Conservation (phyloP, 2,888 invertebrate genomes). For the Coelopa pilipes region DNA sequence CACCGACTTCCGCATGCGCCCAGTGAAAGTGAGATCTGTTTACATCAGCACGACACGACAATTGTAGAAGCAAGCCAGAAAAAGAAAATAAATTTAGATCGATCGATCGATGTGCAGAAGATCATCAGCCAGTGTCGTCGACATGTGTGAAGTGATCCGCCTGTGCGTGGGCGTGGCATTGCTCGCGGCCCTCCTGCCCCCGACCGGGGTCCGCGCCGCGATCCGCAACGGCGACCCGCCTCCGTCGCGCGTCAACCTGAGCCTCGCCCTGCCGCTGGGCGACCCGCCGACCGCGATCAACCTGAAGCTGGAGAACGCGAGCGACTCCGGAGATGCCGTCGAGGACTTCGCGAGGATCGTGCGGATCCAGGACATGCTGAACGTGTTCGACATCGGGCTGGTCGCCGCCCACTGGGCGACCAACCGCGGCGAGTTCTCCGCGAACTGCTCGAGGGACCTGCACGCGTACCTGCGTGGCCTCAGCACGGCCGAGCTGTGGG, state of each 20-base stretch:
- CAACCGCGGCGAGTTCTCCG: conserved; percentile 50
- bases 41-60: conserved; percentile 2
- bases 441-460: conserved; percentile 62
- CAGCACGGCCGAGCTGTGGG: conserved; percentile 60
- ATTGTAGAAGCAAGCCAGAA: neutral
- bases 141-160: neutral
- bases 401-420: conserved; percentile 59
- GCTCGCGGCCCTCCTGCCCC: no score
- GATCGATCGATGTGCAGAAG: neutral
- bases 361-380: conserved; percentile 61
- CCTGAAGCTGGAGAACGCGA: conserved; percentile 44
- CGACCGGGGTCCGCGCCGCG: conserved; percentile 45
- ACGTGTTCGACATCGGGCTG: conserved; percentile 62
- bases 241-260: conserved; percentile 40
- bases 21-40: no score
- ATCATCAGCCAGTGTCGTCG: neutral
- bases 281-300: conserved; percentile 54
- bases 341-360: conserved; percentile 54
- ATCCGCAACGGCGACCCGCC: conserved; percentile 52
- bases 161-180: no score
- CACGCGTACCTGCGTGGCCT: conserved; percentile 62
- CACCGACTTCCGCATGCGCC: no score
- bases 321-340: neutral
- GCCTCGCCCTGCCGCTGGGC: conserved; percentile 30
- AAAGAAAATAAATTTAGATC: conserved; percentile 12